A percentile compares a stretch with the other conserved stretches of the same genome.
phyloP scores from a whole-genome alignment of 2,113 vertebrate species.

The Ovis aries region DNA sequence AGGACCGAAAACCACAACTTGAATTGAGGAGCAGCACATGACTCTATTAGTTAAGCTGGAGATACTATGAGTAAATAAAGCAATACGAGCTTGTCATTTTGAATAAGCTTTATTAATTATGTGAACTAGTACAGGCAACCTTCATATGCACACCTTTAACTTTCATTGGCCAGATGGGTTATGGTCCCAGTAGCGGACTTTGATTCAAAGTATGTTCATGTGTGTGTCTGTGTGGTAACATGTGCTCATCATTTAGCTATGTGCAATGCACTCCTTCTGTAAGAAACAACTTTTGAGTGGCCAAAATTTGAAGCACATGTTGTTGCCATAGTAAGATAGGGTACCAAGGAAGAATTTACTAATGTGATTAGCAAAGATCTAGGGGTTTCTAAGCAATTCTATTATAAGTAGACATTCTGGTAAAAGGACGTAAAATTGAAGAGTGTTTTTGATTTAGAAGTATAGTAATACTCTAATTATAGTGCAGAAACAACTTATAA shows the following conservation, averaged over 20 bases:
- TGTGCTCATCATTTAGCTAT: conserved; percentile 44
- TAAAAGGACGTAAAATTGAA: conserved; percentile 31
- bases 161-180: conserved; percentile 51
- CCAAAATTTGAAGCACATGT: conserved; percentile 51
- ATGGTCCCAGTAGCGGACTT: background rate
- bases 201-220: conserved; percentile 26
- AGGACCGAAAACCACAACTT: background rate
- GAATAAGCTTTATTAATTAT: conserved; percentile 52
- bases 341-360: conserved; percentile 45
- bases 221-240: conserved; percentile 33
- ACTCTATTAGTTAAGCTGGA: conserved; percentile 11
- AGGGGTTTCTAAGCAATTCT: conserved; percentile 45
- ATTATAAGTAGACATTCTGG: conserved; percentile 39
- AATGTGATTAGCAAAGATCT: conserved; percentile 49
- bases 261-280: conserved; percentile 34
- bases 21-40: background rate
- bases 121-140: conserved; percentile 23
- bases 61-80: background rate
- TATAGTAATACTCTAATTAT: background rate
- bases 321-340: conserved; percentile 57
- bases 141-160: conserved; percentile 28
- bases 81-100: conserved; percentile 5
- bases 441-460: conserved; percentile 43
- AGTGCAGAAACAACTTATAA: conserved; percentile 10
- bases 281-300: conserved; percentile 49